Evolutionary conservation across 2,797 vertebrate genomes (phyloP).

Genomic region (Rhyacichthys aspro): DNA sequence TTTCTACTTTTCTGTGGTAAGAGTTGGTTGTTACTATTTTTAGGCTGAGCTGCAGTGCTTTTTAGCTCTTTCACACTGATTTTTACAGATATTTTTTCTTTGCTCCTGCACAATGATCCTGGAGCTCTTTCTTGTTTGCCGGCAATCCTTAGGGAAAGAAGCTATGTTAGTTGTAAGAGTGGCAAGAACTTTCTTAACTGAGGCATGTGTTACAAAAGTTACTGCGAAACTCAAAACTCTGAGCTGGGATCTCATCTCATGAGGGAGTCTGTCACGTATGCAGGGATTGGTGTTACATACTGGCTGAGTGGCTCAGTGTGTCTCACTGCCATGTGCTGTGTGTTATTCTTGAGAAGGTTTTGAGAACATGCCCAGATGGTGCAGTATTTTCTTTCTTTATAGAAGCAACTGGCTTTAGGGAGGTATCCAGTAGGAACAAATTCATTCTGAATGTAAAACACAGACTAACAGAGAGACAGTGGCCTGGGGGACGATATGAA

Average conservation of each 20-base stretch:
- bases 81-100: constrained; percentile 33
- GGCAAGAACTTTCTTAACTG: constrained; percentile 49
- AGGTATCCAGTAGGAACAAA: constrained; percentile 24
- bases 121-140: constrained; percentile 60
- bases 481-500: not conserved
- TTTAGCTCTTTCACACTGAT: constrained; percentile 48
- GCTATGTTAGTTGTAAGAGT: constrained; percentile 52
- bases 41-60: constrained; percentile 54
- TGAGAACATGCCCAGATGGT: constrained; percentile 68
- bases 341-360: constrained; percentile 56
- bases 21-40: constrained; percentile 67
- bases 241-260: constrained; percentile 55
- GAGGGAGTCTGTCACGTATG: constrained; percentile 63
- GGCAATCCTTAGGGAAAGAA: constrained; percentile 56
- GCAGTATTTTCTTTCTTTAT: constrained; percentile 43
- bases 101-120: constrained; percentile 61
- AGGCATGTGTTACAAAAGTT: constrained; percentile 60
- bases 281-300: constrained; percentile 53
- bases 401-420: constrained; percentile 42
- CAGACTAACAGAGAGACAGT: not conserved
- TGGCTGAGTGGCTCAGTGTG: constrained; percentile 54
- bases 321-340: constrained; percentile 61
- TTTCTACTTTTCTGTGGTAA: constrained; percentile 48
- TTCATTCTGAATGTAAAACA: constrained; percentile 12
- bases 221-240: constrained; percentile 55